These are phyloP conservation scores for Pandemis cinnamomeana DNA, from an alignment of 2,888 invertebrate genomes.

Conservation along the genomic window DNA sequence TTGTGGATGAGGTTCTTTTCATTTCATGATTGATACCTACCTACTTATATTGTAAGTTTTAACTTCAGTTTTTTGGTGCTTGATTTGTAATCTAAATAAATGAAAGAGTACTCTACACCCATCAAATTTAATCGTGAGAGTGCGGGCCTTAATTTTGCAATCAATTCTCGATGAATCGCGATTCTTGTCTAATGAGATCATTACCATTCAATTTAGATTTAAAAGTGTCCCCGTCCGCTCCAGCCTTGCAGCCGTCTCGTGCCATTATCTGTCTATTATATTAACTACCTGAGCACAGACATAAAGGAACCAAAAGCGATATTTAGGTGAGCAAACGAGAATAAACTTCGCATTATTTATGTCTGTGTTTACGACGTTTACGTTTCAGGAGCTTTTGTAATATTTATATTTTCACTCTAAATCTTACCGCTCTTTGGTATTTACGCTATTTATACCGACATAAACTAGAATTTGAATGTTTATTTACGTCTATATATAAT, in stretches of 20 bases:
- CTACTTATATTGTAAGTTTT: too few species aligned
- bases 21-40: too few species aligned
- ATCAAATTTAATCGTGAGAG: conserved; percentile 16
- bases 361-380: conserved; percentile 32
- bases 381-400: conserved; percentile 25
- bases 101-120: neutral
- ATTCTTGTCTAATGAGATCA: conserved; percentile 27
- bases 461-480: neutral
- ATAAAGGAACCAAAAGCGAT: conserved; percentile 29
- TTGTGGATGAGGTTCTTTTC: too few species aligned
- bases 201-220: conserved; percentile 33
- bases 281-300: neutral
- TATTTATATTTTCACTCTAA: conserved; percentile 32
- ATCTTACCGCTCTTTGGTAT: conserved; percentile 21
- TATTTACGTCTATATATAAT: neutral
- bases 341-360: conserved; percentile 35
- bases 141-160: conserved; percentile 40
- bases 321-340: conserved; percentile 28
- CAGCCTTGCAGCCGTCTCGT: neutral
- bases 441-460: conserved; percentile 1
- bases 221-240: conserved; percentile 4
- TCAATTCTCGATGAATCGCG: conserved; percentile 21
- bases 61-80: too few species aligned
- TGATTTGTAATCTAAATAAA: neutral
- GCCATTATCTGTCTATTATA: conserved; percentile 11